Evolutionary conservation across 2,113 vertebrate genomes (phyloP), one percentile per base, ranked within the genome.

Genomic region (Synodontis membranacea): DNA sequence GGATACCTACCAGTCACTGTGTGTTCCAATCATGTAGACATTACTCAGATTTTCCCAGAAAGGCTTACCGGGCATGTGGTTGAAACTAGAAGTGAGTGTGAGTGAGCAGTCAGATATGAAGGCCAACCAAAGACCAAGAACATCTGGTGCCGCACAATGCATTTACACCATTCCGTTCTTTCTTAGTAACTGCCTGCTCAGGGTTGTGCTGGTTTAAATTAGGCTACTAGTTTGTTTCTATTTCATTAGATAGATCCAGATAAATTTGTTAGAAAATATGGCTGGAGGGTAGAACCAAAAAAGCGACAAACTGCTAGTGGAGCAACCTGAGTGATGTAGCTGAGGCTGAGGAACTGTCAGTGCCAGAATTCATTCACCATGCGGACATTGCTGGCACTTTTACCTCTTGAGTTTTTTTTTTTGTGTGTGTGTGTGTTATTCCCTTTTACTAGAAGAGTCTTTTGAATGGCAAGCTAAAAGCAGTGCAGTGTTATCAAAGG

Each of bases 401-500:
- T 34, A 66, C n/a, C 2, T 5, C 12, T 5, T n/a, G 10, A 64
- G 14, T 7, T n/a, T 9, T 19, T 46, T 7, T 46, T 46, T 46
- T 46, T 3, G 3, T 44, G 3, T 44, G 42, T 44, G 3, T 44
- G 3, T 34, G 46, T 1, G 1, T 31, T 34, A 78, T 5, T 52
- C 4, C n/a, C 17, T 14, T 34, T 21, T 21, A 34, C 9, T 8
- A 60, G 28, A 78, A 34, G 15, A 78, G 37, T 42, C 62, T 80
- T 86, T 50, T n/a, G 23, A 78, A 48, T 34, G 19, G 17, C 31
- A 66, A 80, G 39, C 46, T 37, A 23, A 52, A 58, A 62, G n/a
- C 5, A 31, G 75, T 79, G 3, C 5, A 54, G 17, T 42, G 42
- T 56, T 80, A 86, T 86, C 84, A 79, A 85, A 79, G 56, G 39